Conservation (phyloP, 2,797 vertebrate genomes). For the Molossus molossus region DNA sequence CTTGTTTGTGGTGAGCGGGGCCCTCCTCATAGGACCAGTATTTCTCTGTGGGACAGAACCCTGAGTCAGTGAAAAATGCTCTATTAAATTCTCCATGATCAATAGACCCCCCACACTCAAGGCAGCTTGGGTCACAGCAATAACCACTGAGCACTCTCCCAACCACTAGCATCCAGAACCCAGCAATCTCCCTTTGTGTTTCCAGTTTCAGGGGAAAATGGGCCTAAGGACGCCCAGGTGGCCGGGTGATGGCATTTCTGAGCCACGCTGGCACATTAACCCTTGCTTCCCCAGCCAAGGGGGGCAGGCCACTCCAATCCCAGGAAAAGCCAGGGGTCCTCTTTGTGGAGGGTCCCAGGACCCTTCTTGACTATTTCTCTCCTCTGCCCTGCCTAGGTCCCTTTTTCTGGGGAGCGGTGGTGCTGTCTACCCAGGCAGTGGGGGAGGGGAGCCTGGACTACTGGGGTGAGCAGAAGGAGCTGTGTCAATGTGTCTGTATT, state of each 20-base stretch:
- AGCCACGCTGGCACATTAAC: constrained; percentile 45
- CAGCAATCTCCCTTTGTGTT: background rate
- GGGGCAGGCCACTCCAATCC: background rate
- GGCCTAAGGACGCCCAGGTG: background rate
- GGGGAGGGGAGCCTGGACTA: background rate
- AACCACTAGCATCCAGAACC: background rate
- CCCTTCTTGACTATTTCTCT: background rate
- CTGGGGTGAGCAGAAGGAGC: background rate
- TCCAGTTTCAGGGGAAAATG: constrained; percentile 30
- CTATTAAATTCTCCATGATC: constrained; percentile 21
- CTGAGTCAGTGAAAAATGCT: background rate
- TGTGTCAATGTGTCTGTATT: background rate
- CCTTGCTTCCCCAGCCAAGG: background rate
- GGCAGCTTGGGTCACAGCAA: constrained; percentile 84
- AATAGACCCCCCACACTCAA: constrained; percentile 14
- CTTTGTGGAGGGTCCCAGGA: background rate
- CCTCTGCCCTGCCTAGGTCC: constrained; percentile 32
- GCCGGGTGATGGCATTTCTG: constrained; percentile 38
- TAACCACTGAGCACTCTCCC: constrained; percentile 71
- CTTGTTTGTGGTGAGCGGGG: background rate
- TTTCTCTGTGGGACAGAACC: constrained; percentile 35
- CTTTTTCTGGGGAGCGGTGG: constrained; percentile 25
- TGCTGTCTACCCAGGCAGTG: constrained; percentile 51
- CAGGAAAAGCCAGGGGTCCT: constrained; percentile 39
- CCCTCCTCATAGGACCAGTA: background rate